Base-by-base conservation (phyloP, 1,140 invertebrate genomes). In the Leucophenga varia region DNA sequence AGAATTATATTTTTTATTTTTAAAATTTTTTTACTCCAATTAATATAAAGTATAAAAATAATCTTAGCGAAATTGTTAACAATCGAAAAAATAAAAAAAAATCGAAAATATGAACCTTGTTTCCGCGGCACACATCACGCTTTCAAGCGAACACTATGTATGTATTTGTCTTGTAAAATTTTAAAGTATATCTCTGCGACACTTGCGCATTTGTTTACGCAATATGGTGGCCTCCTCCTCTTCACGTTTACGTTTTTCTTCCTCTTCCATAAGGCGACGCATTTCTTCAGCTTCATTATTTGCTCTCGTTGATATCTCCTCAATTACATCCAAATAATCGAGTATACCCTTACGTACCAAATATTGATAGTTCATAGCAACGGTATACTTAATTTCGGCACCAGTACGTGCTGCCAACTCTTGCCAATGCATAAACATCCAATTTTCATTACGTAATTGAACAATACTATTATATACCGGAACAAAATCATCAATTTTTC, bases 361-460 rank as follows among this genome's bases (percentile, higher is more conserved):
- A 16, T 71, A 71, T 44, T 52, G 42, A 20, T 69, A 74, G 37
- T 74, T 74, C 56, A 74, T 55, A 1, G 60, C 32, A 0, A 51
- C 4, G 0, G 64, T 41, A 42, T 61, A 73, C 36, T 74, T 74
- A 14, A 74, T 59, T 0, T 74, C 71, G 2, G 43, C 36, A 5
- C 67, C 71, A 9, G 60, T 34, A 7, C 42, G 39, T 13, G 31
- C 18, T n/a, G 47, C 36, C 1, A 74, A 46, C 38, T 74, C 71
- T 36, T 49, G 41, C 71, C 71, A 74, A 43, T 74, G 70, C n/a
- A 70, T 6, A 12, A 47, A 55, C 22, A 73, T 57, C 71, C 71
- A 74, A 47, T 74, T 63, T 14, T 74, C 71, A 47, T 74, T 73
- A 3, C 68, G 58, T n/a, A 74, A 31, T 45, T 64, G 64, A 31